Conservation (phyloP, 2,113 vertebrate genomes). For the Prinia subflava region DNA sequence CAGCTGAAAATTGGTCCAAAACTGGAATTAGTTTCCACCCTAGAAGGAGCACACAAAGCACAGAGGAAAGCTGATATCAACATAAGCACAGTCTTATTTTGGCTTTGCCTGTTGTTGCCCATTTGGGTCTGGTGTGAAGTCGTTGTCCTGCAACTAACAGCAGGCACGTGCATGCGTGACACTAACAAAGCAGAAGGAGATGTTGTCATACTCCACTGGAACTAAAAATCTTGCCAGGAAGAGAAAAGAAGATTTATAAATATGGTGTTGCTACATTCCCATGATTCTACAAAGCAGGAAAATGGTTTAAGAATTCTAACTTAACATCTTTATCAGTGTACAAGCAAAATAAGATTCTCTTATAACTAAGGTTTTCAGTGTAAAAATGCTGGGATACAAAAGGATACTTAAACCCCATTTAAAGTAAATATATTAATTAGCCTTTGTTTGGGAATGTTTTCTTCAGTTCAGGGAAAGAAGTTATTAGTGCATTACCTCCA, state of each 20-base stretch:
- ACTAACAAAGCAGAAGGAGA: constrained; percentile 28
- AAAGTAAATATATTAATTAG: neutral
- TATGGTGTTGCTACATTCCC: neutral
- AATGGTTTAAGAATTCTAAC: neutral
- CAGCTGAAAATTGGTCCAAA: neutral
- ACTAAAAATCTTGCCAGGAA: constrained; percentile 15
- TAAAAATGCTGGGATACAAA: neutral
- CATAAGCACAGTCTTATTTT: neutral
- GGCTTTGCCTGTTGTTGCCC: neutral
- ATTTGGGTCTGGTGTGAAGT: constrained; percentile 10
- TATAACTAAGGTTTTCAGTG: neutral
- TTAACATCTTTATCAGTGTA: neutral
- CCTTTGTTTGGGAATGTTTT: neutral
- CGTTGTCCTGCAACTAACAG: neutral
- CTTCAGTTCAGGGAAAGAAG: neutral
- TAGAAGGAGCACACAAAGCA: neutral
- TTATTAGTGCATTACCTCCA: neutral
- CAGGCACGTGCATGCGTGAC: neutral
- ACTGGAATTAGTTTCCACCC: neutral
- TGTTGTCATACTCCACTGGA: constrained; percentile 18
- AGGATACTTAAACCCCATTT: neutral
- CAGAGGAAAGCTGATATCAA: neutral
- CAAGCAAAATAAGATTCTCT: neutral
- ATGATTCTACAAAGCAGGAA: neutral
- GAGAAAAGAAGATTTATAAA: constrained; percentile 1